Conservation (phyloP, 1,140 invertebrate genomes). For the Condylostylus longicornis region DNA sequence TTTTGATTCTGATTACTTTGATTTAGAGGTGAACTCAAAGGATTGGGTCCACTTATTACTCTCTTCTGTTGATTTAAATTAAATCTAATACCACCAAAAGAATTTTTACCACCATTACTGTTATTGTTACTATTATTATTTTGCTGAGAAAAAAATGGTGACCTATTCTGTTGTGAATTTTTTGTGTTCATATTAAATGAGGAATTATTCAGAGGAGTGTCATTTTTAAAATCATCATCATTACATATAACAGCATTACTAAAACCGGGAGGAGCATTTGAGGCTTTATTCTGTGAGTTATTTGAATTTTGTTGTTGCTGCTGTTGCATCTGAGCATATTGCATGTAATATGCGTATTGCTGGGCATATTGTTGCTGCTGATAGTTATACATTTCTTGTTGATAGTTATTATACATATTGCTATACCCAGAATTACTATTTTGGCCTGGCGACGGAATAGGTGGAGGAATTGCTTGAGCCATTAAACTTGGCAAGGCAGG, state of each 20-base stretch:
- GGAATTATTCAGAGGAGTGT: background rate
- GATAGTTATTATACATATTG: no score
- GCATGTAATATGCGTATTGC: conserved; percentile 8
- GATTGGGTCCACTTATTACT: conserved; percentile 22
- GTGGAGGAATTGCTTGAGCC: no score
- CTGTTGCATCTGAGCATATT: conserved; percentile 7
- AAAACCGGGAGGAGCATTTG: conserved; percentile 28
- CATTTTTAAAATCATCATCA: background rate
- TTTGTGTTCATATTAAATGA: background rate
- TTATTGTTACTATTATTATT: conserved; percentile 12
- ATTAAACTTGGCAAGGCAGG: no score
- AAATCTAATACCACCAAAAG: conserved; percentile 30
- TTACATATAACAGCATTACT: conserved; percentile 18
- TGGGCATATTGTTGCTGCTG: conserved; percentile 10
- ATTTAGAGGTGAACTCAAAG: conserved; percentile 9
- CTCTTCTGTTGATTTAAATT: conserved; percentile 30
- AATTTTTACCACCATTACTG: conserved; percentile 12
- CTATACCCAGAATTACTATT: no score
- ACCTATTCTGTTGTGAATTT: background rate
- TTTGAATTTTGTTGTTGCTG: conserved; percentile 19
- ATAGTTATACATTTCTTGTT: conserved; percentile 1
- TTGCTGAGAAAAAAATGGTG: background rate
- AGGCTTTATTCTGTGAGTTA: conserved; percentile 19
- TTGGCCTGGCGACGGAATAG: no score
- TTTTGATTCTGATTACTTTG: no score